phyloP scores from a whole-genome alignment of 2,888 invertebrate species.

The Caenorhabditis drosophilae region DNA sequence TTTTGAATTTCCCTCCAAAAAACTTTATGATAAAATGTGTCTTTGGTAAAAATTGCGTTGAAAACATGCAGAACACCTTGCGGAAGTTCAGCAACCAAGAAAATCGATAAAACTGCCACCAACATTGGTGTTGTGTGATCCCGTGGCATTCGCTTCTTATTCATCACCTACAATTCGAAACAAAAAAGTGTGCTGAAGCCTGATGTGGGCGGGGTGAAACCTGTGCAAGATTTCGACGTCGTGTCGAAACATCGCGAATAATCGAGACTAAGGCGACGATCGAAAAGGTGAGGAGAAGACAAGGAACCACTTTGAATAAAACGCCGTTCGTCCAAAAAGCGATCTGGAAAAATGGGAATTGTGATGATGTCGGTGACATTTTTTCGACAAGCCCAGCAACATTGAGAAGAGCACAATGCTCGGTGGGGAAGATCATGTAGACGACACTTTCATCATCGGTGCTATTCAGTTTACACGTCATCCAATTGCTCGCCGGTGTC shows the following conservation, averaged over 20 bases:
- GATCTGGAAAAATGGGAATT: conserved; percentile 33
- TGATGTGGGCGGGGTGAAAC: conserved; percentile 8
- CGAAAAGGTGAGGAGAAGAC: conserved; percentile 65
- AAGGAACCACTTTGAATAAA: conserved; percentile 68
- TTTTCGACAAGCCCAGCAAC: conserved; percentile 5
- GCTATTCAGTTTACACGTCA: conserved; percentile 40
- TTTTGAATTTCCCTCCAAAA: neutral
- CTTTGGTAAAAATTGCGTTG: conserved; percentile 64
- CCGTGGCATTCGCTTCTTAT: conserved; percentile 64
- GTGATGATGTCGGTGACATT: neutral
- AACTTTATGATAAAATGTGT: conserved; percentile 60
- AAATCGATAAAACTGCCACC: conserved; percentile 66
- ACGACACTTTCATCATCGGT: conserved; percentile 24
- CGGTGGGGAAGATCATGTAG: conserved; percentile 43
- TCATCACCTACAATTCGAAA: conserved; percentile 55
- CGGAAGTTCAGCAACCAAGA: conserved; percentile 65
- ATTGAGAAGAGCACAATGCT: conserved; percentile 49
- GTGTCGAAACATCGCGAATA: conserved; percentile 63
- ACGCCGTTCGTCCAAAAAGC: conserved; percentile 68
- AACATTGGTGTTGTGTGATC: conserved; percentile 69
- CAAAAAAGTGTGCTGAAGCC: neutral
- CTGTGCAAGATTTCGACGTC: conserved; percentile 61
- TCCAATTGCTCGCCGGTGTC: conserved; percentile 46
- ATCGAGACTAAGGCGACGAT: conserved; percentile 65
- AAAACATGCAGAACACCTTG: conserved; percentile 65